Base-by-base conservation (phyloP, 2,888 invertebrate species). In the Eurytoma californica region DNA sequence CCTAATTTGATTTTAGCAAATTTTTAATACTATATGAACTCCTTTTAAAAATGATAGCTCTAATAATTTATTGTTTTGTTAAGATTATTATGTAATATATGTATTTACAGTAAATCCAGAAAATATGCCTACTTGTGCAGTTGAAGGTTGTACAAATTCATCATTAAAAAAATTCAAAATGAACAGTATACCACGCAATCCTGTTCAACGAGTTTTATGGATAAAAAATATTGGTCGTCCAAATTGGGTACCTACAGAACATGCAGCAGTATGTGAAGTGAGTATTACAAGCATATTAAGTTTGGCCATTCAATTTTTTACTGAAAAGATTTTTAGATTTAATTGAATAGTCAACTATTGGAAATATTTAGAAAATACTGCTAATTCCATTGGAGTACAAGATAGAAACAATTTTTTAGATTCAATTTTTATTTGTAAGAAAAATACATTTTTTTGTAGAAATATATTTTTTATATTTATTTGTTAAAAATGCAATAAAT, bases 131-230 rank as follows among this genome's bases (percentile, higher is more conserved):
- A 24, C 3, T n/a, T 72, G 67, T 67, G 28, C 58, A 39, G 60
- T 7, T 3, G 55, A 60, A 53, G 61, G 47, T 3, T 77, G 67
- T 20, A n/a, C 3, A 24, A 66, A 72, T 72, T 53, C 30, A 55
- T 77, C 60, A 57, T 60, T 51, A 24, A 74, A 79, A 51, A 69
- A 74, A 28, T 61, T 75, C 16, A 79, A 74, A 18, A 75, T 70
- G 60, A 70, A n/a, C 28, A 65, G 55, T 79, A 47, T 79, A 51
- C 65, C 66, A 12, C 51, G 30, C 16, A 66, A 79, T 74, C 58
- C 63, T 18, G 18, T 14, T n/a, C 63, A 60, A 60, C 13, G 51
- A n/a, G 28, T 30, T 51, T 47, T 60, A 16, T 72, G 79, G 79
- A 61, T 28, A 63, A 63, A 16, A 51, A 63, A 53, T 20, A 55